Evolutionary conservation across 2,888 invertebrate species (phyloP), one percentile per base, ranked within the genome.

Genomic region (Drosophila algonquin): DNA sequence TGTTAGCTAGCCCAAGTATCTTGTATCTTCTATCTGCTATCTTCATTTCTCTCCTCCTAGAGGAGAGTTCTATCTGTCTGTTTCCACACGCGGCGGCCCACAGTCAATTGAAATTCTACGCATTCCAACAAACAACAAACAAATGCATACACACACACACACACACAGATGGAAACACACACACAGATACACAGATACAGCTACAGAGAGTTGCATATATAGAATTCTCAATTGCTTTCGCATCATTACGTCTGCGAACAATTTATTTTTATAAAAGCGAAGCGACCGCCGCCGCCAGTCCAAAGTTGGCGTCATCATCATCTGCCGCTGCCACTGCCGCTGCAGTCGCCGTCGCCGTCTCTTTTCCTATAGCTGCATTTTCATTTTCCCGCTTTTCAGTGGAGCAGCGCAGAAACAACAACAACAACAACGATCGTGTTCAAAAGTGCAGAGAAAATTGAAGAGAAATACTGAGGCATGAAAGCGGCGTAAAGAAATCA

Each of bases 141-240:
- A 81, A 75, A 73, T 57, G 72, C 70, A 83, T 58, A 73, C 53
- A 40, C 61, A 63, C 60, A 53, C 48, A 14, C 21, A 44, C 35
- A 35, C 35, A 12, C 10, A 32, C 32, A 45, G 54, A 53, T 10
- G 45, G 27, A 18, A 24, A 56, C 58, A 63, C 35, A 51, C 30
- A 61, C 32, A 32, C 3, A 71, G 27, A 59, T 27, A 63, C 24
- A 71, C 2, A 18, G 18, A n/a, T 5, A 50, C 16, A 64, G 24
- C 48, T 27, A 75, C 62, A 85, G 77, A 77, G 69, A 87, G 77
- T 77, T 79, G 82, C 85, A 80, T 75, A 80, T 83, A 86, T 76
- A 85, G 80, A 89, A 84, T 84, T 81, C 84, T 86, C 88, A 87
- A 87, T 87, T 87, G 87, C 89, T 89, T 87, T 87, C 89, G 87